phyloP scores from a whole-genome alignment of 1,140 invertebrate species.

The Hyposmocoma kahamanoa region DNA sequence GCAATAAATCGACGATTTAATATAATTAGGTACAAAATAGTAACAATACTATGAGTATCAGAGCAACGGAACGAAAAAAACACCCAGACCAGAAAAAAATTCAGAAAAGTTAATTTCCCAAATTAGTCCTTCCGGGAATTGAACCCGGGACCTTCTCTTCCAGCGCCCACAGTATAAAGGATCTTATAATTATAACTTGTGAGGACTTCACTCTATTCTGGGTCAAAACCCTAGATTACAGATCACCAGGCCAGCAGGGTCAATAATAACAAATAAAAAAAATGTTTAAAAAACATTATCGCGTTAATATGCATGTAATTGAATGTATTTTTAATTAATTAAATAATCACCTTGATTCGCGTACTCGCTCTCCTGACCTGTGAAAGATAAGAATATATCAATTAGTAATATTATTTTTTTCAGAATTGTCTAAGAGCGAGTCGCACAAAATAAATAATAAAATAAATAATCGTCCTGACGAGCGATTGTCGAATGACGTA shows the following conservation, averaged over 20 bases:
- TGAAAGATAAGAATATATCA: constrained; percentile 16
- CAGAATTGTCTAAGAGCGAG: background rate
- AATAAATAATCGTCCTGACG: background rate
- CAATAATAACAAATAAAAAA: background rate
- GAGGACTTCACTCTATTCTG: background rate
- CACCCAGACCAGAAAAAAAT: background rate
- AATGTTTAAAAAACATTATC: no score
- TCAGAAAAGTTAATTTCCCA: no score
- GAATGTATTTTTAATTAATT: background rate
- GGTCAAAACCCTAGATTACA: background rate
- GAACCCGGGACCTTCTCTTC: no score
- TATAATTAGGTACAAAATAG: no score
- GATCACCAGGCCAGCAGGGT: background rate
- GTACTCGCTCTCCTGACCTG: constrained; percentile 60
- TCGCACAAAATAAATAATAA: background rate
- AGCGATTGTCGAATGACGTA: background rate
- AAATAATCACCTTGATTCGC: constrained; percentile 39
- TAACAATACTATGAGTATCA: no score
- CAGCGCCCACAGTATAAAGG: no score
- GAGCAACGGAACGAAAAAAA: no score
- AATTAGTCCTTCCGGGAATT: no score
- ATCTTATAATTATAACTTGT: background rate
- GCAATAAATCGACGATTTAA: no score
- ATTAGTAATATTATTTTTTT: background rate
- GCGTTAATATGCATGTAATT: no score